phyloP scores from a whole-genome alignment of 2,113 vertebrate genomes.

The Corvus moneduloides region DNA sequence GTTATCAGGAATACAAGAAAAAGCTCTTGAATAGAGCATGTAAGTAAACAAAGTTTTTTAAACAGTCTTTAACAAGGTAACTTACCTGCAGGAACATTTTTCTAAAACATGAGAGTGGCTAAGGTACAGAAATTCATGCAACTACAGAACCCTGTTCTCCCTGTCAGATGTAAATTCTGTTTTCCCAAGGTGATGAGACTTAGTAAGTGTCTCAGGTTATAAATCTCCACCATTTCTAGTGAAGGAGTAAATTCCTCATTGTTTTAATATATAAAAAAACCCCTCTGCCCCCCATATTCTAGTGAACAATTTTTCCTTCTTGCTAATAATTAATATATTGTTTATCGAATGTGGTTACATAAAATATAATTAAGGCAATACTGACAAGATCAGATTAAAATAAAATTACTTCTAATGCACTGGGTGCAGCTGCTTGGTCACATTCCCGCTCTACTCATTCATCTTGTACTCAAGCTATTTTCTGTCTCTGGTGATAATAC shows the following conservation, averaged over 20 bases:
- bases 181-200: background rate
- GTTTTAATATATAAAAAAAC: background rate
- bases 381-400: background rate
- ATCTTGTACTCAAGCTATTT: background rate
- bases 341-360: background rate
- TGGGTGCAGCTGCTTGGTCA: background rate
- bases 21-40: background rate
- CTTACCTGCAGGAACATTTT: background rate
- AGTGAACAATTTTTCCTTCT: background rate
- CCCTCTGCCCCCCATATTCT: background rate
- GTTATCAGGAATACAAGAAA: background rate
- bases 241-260: background rate
- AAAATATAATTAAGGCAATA: conserved; percentile 17
- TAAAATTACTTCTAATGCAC: background rate
- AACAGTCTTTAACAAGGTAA: background rate
- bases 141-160: background rate
- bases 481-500: background rate
- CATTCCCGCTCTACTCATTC: background rate
- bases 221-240: background rate
- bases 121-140: background rate
- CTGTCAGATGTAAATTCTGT: background rate
- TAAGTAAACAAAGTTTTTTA: background rate
- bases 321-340: background rate
- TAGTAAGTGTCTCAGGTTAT: background rate
- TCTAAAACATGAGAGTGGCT: background rate